These are phyloP conservation scores for Catagonus wagneri DNA, from an alignment of 2,113 vertebrate species.

Conservation along the genomic window DNA sequence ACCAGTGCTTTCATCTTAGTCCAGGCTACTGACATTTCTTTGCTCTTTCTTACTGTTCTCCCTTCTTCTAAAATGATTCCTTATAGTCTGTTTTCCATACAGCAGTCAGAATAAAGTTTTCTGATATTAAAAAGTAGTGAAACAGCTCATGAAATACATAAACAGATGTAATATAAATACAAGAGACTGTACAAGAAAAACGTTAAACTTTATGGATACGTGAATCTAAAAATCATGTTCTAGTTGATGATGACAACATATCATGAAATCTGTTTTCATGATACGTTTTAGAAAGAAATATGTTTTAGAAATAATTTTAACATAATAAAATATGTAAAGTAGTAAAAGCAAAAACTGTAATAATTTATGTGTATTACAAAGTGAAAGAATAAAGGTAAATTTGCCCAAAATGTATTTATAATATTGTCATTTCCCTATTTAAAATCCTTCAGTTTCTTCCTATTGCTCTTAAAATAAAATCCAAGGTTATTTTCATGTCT, in stretches of 20 bases:
- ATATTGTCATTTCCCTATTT: background rate
- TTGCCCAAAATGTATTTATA: background rate
- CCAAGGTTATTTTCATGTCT: background rate
- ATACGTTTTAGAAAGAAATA: too few relatives aligned
- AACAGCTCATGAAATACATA: background rate
- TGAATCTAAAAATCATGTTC: background rate
- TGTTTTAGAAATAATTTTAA: slow-evolving; percentile 10
- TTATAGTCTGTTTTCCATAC: background rate
- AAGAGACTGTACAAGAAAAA: background rate
- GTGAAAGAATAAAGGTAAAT: slow-evolving; percentile 12
- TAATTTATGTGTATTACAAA: background rate
- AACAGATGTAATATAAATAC: background rate
- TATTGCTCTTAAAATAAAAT: background rate
- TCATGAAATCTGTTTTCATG: slow-evolving; percentile 38
- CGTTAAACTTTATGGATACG: background rate
- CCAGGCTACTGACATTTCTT: background rate
- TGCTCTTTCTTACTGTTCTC: background rate
- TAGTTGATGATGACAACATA: background rate
- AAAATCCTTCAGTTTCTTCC: background rate
- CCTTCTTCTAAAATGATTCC: background rate
- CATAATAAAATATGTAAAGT: background rate
- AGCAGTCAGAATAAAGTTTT: background rate
- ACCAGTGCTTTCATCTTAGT: background rate
- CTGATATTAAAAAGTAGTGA: background rate
- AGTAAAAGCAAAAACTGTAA: background rate